phyloP scores from a whole-genome alignment of 2,888 invertebrate genomes.

The Catocala nupta region DNA sequence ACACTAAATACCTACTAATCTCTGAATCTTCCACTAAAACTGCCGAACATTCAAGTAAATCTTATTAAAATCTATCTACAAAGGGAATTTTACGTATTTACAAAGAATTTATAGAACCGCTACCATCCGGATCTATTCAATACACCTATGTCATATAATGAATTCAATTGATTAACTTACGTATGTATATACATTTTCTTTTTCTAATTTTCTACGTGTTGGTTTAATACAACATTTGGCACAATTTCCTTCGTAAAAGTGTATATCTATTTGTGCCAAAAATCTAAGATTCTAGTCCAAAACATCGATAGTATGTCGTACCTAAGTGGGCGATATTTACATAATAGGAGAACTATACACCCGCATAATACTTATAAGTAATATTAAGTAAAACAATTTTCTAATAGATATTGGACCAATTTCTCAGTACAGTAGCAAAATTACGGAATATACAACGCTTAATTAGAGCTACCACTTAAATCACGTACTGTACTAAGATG shows the following conservation, averaged over 20 bases:
- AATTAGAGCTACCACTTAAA: conserved; percentile 8
- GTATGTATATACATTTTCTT: conserved; percentile 67
- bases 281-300: conserved; percentile 49
- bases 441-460: conserved; percentile 8
- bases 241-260: conserved; percentile 54
- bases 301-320: conserved; percentile 45
- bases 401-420: conserved; percentile 24
- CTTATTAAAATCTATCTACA: conserved; percentile 70
- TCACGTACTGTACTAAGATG: conserved; percentile 26
- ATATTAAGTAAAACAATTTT: conserved; percentile 28
- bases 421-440: conserved; percentile 24
- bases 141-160: conserved; percentile 30
- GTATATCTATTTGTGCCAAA: conserved; percentile 53
- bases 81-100: conserved; percentile 67
- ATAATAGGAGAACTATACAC: conserved; percentile 49
- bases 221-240: conserved; percentile 68
- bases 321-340: conserved; percentile 49
- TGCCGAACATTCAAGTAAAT: conserved; percentile 45
- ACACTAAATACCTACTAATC: conserved; percentile 47
- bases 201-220: conserved; percentile 66
- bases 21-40: conserved; percentile 62
- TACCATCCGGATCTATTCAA: conserved; percentile 19
- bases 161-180: conserved; percentile 56
- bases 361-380: conserved; percentile 48
- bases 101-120: conserved; percentile 51